Conservation (phyloP, 2,113 vertebrate genomes). For the Pao palembangensis region DNA sequence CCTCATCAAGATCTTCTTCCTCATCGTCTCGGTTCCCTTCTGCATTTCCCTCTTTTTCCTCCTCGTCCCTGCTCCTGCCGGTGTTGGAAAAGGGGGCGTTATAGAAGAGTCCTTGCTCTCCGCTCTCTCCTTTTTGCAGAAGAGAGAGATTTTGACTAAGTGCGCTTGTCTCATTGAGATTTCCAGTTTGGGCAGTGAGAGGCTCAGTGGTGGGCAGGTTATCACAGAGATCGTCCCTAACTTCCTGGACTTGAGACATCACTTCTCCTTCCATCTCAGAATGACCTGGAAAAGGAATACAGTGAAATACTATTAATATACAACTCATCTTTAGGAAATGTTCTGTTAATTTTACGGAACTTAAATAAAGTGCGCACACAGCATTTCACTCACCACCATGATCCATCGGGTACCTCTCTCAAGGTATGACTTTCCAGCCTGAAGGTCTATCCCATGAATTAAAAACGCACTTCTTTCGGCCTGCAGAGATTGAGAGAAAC, state of each 20-base stretch:
- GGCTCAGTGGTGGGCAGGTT: slow-evolving; percentile 36
- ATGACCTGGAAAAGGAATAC: slow-evolving; percentile 47
- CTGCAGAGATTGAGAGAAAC: slow-evolving; percentile 25
- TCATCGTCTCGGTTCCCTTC: slow-evolving; percentile 11
- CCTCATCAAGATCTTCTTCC: slow-evolving; percentile 56
- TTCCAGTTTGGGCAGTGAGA: slow-evolving; percentile 37
- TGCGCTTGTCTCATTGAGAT: slow-evolving; percentile 51
- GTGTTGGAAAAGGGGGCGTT: slow-evolving; percentile 46
- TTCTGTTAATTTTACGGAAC: no score
- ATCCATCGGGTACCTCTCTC: slow-evolving; percentile 55
- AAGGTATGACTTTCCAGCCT: slow-evolving; percentile 23
- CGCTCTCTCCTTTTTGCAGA: slow-evolving; percentile 39
- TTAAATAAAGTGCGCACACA: no score
- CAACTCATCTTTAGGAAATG: neutral
- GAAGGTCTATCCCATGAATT: slow-evolving; percentile 11
- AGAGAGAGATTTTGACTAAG: slow-evolving; percentile 44
- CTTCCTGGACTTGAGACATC: slow-evolving; percentile 47
- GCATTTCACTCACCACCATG: slow-evolving; percentile 52
- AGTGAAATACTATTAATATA: neutral
- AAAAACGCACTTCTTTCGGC: slow-evolving; percentile 15
- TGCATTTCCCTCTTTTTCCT: slow-evolving; percentile 12
- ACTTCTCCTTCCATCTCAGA: slow-evolving; percentile 51
- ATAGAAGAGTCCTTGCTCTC: slow-evolving; percentile 14
- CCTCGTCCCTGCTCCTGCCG: slow-evolving; percentile 22
- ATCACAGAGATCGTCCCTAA: slow-evolving; percentile 47